phyloP scores from a whole-genome alignment of 2,797 vertebrate species.

The Bovichtus variegatus region DNA sequence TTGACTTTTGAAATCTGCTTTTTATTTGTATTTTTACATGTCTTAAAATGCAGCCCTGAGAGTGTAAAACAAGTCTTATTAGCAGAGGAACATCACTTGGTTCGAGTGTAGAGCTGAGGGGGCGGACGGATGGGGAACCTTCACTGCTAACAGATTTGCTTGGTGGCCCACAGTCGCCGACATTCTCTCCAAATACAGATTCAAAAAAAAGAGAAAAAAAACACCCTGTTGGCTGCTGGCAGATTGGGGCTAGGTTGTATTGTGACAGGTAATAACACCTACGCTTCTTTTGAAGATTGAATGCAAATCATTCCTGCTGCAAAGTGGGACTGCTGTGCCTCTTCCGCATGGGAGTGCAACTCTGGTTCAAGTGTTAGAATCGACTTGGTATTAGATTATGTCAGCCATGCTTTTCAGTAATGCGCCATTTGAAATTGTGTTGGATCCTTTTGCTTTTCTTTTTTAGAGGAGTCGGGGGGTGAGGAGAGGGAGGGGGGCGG shows the following conservation, averaged over 20 bases:
- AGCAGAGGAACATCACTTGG: constrained; percentile 15
- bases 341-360: constrained; percentile 31
- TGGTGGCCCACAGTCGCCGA: constrained; percentile 1
- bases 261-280: constrained; percentile 69
- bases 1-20: constrained; percentile 1
- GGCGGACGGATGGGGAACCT: constrained; percentile 1
- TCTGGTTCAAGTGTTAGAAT: constrained; percentile 50
- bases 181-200: constrained; percentile 5
- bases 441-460: background rate
- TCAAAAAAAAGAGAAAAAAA: constrained; percentile 28
- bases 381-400: constrained; percentile 55
- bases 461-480: background rate
- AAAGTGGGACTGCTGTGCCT: constrained; percentile 43
- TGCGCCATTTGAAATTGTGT: constrained; percentile 30
- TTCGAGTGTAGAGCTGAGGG: constrained; percentile 21
- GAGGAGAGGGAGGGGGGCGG: no score
- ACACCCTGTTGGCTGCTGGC: constrained; percentile 48
- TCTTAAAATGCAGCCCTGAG: constrained; percentile 12
- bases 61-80: constrained; percentile 44
- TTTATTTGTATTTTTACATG: no score
- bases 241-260: constrained; percentile 68
- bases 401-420: constrained; percentile 42
- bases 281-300: constrained; percentile 64
- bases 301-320: constrained; percentile 69
- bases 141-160: constrained; percentile 26